A percentile compares a stretch with the other conserved stretches of the same genome.
These are phyloP conservation scores for Catocala fraxini DNA, from an alignment of 2,888 invertebrate species.

Conservation along the genomic window DNA sequence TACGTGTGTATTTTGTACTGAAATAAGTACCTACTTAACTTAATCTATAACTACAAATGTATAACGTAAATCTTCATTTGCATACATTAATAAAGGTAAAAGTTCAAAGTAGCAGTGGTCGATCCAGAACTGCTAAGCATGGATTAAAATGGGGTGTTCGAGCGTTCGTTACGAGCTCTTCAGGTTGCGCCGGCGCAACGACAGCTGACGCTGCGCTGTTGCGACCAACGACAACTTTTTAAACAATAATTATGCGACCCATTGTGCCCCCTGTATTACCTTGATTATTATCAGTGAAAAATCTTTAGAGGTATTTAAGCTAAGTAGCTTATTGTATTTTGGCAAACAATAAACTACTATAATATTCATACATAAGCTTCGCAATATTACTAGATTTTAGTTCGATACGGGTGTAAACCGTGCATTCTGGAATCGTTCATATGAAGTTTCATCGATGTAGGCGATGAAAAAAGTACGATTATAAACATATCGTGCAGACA, in stretches of 20 bases:
- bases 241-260: conserved; percentile 42
- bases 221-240: conserved; percentile 32
- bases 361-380: no score
- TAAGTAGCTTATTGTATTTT: conserved; percentile 15
- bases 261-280: conserved; percentile 40
- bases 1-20: neutral
- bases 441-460: conserved; percentile 43
- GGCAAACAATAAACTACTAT: neutral
- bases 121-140: conserved; percentile 57
- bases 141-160: conserved; percentile 77
- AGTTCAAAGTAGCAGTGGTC: conserved; percentile 57
- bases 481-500: conserved; percentile 63
- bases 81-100: conserved; percentile 17
- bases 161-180: conserved; percentile 60
- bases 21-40: neutral
- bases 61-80: no score
- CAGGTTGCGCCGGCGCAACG: conserved; percentile 75
- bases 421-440: conserved; percentile 20
- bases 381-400: no score
- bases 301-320: conserved; percentile 27
- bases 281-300: conserved; percentile 44
- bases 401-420: neutral
- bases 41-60: neutral
- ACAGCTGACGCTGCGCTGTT: conserved; percentile 71
- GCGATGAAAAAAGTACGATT: conserved; percentile 61